Evolutionary conservation across 2,113 vertebrate genomes (phyloP).

Genomic region (Engraulis encrasicolus): DNA sequence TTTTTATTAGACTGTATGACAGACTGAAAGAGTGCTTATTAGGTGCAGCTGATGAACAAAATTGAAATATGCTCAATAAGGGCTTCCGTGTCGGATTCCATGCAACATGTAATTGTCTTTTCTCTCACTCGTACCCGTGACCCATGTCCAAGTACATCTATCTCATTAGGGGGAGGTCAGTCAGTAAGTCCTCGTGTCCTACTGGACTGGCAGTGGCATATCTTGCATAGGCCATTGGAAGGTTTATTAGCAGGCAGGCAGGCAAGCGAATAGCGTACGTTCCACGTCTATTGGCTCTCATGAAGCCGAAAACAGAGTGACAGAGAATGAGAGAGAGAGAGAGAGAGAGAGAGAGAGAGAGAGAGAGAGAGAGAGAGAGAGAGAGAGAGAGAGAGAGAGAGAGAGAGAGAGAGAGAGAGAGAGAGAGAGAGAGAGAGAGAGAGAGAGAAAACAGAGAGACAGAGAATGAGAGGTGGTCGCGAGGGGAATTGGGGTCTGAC

Average conservation of each 20-base stretch:
- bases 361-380: too few species aligned
- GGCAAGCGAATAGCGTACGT: too few species aligned
- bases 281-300: not conserved
- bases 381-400: too few species aligned
- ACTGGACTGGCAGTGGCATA: not conserved
- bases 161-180: not conserved
- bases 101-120: not conserved
- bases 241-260: not conserved
- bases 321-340: not conserved
- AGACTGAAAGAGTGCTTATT: not conserved
- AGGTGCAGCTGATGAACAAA: not conserved
- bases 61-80: not conserved
- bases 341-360: too few species aligned
- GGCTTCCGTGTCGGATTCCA: not conserved
- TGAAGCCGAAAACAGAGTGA: not conserved
- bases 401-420: too few species aligned
- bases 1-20: not conserved
- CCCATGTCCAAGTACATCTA: not conserved
- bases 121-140: not conserved
- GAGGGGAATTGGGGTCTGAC: not conserved
- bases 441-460: not conserved
- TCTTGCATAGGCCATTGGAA: not conserved
- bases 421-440: too few species aligned
- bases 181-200: not conserved
- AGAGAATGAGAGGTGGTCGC: not conserved